These are phyloP conservation scores for Tachysurus vachellii DNA, from an alignment of 2,113 vertebrate genomes.

Conservation along the genomic window DNA sequence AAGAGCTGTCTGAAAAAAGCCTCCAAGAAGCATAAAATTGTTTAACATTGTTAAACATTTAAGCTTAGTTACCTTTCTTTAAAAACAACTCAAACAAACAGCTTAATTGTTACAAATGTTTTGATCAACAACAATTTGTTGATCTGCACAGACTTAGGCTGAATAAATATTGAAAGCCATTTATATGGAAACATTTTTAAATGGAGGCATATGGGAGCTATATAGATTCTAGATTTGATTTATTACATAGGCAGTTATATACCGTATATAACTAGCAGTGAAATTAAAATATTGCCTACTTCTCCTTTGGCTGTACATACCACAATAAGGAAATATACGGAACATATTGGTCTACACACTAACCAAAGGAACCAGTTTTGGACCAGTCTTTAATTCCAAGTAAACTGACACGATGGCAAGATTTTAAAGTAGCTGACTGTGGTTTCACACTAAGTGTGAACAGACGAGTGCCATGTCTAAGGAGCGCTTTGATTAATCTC, in stretches of 20 bases:
- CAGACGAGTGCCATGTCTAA: conserved; percentile 27
- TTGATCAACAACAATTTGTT: neutral
- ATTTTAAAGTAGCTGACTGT: conserved; percentile 24
- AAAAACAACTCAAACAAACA: neutral
- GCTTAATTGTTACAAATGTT: neutral
- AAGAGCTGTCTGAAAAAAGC: neutral
- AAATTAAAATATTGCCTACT: no score
- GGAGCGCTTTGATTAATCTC: conserved; percentile 23
- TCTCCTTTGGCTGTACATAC: no score
- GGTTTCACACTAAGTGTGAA: neutral
- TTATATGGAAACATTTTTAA: conserved; percentile 1
- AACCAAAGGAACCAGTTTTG: neutral
- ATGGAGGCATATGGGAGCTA: no score
- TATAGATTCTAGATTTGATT: no score
- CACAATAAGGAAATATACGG: neutral
- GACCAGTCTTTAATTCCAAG: neutral
- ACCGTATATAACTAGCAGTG: no score
- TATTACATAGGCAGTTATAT: no score
- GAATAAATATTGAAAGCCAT: neutral
- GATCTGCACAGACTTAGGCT: neutral
- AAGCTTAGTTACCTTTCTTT: neutral
- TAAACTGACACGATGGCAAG: neutral
- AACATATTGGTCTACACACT: neutral
- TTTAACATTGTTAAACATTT: no score
- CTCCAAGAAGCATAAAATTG: neutral